Base-by-base conservation (phyloP, 1,140 invertebrate species). In the Contarinia nasturtii region DNA sequence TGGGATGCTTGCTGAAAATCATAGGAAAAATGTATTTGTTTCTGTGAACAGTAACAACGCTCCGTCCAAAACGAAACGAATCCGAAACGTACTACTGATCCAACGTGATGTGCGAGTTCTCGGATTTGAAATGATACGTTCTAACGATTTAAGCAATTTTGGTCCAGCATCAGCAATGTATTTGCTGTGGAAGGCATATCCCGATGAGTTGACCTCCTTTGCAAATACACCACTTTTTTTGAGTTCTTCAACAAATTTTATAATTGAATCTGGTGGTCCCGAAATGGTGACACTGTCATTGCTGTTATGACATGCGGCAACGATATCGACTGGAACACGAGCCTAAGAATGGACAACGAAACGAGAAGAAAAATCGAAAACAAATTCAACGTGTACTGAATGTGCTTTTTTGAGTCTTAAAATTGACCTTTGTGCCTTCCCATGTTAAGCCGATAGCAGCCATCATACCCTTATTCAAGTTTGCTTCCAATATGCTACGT, bases 231-330 rank as follows among this genome's bases (percentile, higher is more conserved):
- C 65, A 55, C 72, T 61, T 51, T 43, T 69, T 48, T 58, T 77
- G 69, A 62, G 48, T 38, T 53, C 2, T 34, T 44, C 38, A 0
- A 61, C 53, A 42, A 53, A 60, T 14, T 46, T 42, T 10, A 48
- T 22, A 17, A 60, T 44, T 15, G 53, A 47, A 0, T 69, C 67
- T 37, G 64, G 64, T 4, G 74, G 72, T 18, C 78, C 78, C n/a
- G 76, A 78, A 34, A 81, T 69, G 0, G 80, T 84, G 1, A 79
- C 76, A 38, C 73, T 78, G 49, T 83, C 76, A 17, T 67, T 61
- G 14, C 75, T 67, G 58, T 86, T 85, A 57, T 82, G 77, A 61
- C 82, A 84, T 33, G 80, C 80, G 1, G 79, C 70, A 44, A 75
- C 70, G 64, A 82, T 61, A 53, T 52, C 55, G 15, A 53, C 52